phyloP scores from a whole-genome alignment of 1,140 invertebrate species.

The Cherax quadricarinatus region DNA sequence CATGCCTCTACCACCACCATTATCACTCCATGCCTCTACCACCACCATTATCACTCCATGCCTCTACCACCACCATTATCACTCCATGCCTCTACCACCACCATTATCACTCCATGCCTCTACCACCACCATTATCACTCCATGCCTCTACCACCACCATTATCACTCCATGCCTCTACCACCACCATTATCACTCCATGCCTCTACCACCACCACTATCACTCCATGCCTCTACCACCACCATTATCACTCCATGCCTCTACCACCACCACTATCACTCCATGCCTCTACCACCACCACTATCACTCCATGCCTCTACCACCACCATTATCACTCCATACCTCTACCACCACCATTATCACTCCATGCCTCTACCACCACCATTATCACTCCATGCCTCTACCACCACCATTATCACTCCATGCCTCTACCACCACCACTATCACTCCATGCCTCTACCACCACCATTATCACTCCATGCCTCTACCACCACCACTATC shows the following conservation, averaged over 20 bases:
- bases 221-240: background rate
- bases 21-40: background rate
- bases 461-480: background rate
- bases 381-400: no score
- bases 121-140: background rate
- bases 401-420: background rate
- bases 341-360: background rate
- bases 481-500: background rate
- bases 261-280: background rate
- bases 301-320: background rate
- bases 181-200: no score
- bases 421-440: background rate
- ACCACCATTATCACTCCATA: background rate
- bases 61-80: background rate
- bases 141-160: background rate
- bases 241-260: background rate
- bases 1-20: background rate
- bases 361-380: background rate
- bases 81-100: background rate
- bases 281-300: background rate
- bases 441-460: background rate
- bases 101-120: background rate
- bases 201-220: background rate
- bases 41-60: background rate
- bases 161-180: background rate